Evolutionary conservation across 1,140 invertebrate genomes (phyloP).

Genomic region (Meloidogyne chitwoodi): DNA sequence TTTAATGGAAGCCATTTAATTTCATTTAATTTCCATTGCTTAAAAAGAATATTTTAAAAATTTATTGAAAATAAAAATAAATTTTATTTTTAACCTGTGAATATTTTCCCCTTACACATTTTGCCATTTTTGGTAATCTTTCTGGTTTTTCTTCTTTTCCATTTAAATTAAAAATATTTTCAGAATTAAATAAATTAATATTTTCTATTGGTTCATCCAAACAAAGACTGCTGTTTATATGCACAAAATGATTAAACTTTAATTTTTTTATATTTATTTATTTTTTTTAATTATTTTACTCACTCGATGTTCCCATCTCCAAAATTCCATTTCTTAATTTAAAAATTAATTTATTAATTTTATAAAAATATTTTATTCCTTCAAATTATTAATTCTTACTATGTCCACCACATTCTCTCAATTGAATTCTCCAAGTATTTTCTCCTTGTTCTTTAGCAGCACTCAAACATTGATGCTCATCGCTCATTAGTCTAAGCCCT

Average conservation of each 20-base stretch:
- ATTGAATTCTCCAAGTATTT: constrained; percentile 28
- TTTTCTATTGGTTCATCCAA: constrained; percentile 41
- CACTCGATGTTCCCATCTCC: background rate
- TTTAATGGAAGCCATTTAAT: constrained; percentile 31
- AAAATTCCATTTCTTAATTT: constrained; percentile 14
- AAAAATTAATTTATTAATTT: background rate
- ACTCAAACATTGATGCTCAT: constrained; percentile 42
- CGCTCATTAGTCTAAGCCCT: constrained; percentile 33
- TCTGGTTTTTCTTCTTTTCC: background rate
- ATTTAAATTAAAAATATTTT: constrained; percentile 10
- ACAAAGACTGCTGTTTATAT: constrained; percentile 39
- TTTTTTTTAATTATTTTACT: too few species aligned
- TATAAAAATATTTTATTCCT: background rate
- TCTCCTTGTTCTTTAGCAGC: constrained; percentile 20
- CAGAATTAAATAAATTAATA: background rate
- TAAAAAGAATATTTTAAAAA: background rate
- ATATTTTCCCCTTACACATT: constrained; percentile 18
- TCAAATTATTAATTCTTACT: too few species aligned
- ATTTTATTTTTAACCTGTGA: constrained; percentile 23
- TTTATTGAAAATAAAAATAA: background rate
- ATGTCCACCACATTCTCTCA: constrained; percentile 48
- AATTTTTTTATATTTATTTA: background rate
- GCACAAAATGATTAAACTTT: constrained; percentile 29
- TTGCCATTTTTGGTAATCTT: constrained; percentile 36
- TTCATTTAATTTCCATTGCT: constrained; percentile 37